Base-by-base conservation (phyloP, 2,888 invertebrate genomes). In the Chorisops tibialis region DNA sequence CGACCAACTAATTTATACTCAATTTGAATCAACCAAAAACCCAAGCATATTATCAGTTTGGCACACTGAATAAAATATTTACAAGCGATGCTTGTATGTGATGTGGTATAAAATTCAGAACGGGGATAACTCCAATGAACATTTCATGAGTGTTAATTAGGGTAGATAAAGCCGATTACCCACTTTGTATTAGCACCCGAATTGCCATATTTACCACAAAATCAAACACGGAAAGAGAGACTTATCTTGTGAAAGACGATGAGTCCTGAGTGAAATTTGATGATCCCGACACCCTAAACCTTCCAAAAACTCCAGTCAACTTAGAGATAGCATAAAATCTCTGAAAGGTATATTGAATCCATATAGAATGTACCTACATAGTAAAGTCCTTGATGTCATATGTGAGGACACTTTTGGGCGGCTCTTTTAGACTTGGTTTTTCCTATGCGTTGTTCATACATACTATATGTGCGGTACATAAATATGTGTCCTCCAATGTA, bases 151-250 rank as follows among this genome's bases (percentile, higher is more conserved):
- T 14, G 30, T n/a, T 30, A 50, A 50, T 50, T 50, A 30, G 30
- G 21, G 49, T 35, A 30, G 30, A 50, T 50, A 50, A 50, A 50
- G 49, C 30, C 35, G 49, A 50, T 50, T 50, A 50, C 14, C 14
- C 35, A 16, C 49, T 7, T 35, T 30, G 35, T 30, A 35, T 50
- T 47, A 47, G 16, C 24, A 50, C 49, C 49, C 30, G 30, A 50
- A 50, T 50, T 50, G 49, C 49, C 49, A 35, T 50, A 50, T 50
- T 50, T 35, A 50, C 49, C 49, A 50, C 30, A 50, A 50, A n/a
- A 50, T 50, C 49, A 50, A 50, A 50, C 48, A 50, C 35, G 14
- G 49, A 30, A 30, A 18, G n/a, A 14, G 19, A 35, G 30, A 50
- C 7, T 48, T 9, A 50, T 50, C 49, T 30, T 4, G 30, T 30